Evolutionary conservation across 1,140 invertebrate genomes (phyloP).

Genomic region (Pseudomyrmex pallidus): DNA sequence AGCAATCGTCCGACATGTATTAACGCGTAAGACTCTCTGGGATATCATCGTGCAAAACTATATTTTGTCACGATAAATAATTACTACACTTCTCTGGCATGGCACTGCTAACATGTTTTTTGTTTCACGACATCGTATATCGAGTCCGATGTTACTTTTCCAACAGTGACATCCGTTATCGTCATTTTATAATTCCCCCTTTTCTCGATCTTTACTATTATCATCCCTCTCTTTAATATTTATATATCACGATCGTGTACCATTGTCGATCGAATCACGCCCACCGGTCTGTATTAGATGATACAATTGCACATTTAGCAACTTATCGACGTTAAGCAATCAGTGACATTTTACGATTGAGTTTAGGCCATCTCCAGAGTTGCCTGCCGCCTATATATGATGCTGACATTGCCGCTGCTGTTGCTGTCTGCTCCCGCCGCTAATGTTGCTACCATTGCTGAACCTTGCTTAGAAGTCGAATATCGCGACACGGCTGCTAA

Average conservation of each 20-base stretch:
- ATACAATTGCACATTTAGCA: constrained; percentile 71
- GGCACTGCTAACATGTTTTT: constrained; percentile 67
- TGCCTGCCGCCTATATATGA: constrained; percentile 80
- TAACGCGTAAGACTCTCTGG: constrained; percentile 41
- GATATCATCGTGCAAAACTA: constrained; percentile 35
- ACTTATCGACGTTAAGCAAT: constrained; percentile 79
- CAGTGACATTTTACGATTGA: constrained; percentile 76
- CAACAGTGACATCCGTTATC: constrained; percentile 24
- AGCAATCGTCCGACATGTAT: constrained; percentile 60
- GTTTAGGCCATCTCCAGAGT: constrained; percentile 86
- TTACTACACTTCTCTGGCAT: constrained; percentile 61
- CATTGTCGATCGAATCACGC: constrained; percentile 56
- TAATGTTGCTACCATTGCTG: constrained; percentile 43
- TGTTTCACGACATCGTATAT: constrained; percentile 44
- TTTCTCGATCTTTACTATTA: constrained; percentile 4
- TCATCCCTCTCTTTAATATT: neutral
- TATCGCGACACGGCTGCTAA: constrained; percentile 36
- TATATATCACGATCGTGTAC: constrained; percentile 61
- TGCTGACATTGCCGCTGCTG: constrained; percentile 49
- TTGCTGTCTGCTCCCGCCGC: constrained; percentile 49
- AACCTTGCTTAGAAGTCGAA: constrained; percentile 28
- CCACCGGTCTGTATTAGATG: constrained; percentile 41
- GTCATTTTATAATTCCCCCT: neutral
- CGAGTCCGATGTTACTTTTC: constrained; percentile 2
- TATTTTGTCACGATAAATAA: constrained; percentile 33